Evolutionary conservation across 30 jellyfish, hydroid and myxozoan species (phyloP).

Genomic region (Hydractinia symbiolongicarpus): DNA sequence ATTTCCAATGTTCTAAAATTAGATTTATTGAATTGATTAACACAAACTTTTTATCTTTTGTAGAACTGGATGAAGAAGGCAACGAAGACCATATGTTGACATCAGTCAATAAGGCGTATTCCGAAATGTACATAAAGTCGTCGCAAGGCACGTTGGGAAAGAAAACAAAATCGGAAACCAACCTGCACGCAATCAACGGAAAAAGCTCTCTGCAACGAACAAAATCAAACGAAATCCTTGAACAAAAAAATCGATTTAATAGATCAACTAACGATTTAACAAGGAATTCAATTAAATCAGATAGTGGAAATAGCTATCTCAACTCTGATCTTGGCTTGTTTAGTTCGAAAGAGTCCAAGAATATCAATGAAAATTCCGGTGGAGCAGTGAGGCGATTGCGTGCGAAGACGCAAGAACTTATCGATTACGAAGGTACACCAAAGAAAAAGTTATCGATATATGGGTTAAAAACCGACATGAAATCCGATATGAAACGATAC

Average conservation of each 20-base stretch:
- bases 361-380: conserved; percentile 2
- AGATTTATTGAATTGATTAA: too few relatives aligned
- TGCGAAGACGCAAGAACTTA: background rate
- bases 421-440: background rate
- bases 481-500: conserved; percentile 18
- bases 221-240: too few relatives aligned
- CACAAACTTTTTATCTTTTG: background rate
- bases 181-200: too few relatives aligned
- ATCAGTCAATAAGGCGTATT: background rate
- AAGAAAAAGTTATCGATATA: conserved; percentile 13
- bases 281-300: too few relatives aligned
- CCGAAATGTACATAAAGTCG: background rate
- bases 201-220: too few relatives aligned
- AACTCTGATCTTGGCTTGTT: conserved; percentile 2
- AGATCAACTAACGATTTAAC: too few relatives aligned
- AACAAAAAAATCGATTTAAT: too few relatives aligned
- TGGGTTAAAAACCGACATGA: conserved; percentile 9
- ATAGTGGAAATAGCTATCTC: background rate
- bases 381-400: conserved; percentile 28
- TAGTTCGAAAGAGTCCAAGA: background rate
- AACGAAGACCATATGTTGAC: background rate
- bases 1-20: too few relatives aligned
- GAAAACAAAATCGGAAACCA: background rate
- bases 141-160: background rate
- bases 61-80: background rate